Percentiles rank a stretch among this genome's conserved stretches.
phyloP scores from a whole-genome alignment of 92 coral and sea anemone species.

The Anthopleura xanthogrammica region DNA sequence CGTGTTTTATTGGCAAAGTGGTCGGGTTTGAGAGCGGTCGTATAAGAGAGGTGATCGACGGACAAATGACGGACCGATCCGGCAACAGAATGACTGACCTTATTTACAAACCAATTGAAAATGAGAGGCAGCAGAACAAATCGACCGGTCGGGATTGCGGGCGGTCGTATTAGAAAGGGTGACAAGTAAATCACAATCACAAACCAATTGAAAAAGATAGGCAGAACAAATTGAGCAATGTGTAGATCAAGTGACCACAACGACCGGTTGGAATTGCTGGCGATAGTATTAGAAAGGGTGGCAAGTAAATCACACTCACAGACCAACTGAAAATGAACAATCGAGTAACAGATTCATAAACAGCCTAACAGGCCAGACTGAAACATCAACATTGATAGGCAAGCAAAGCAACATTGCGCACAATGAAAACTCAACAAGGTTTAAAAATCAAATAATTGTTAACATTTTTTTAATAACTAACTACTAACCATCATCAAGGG shows the following conservation, averaged over 20 bases:
- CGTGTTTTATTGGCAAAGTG: background rate
- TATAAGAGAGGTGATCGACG: background rate
- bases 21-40: background rate
- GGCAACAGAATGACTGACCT: too few relatives aligned
- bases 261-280: background rate
- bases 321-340: background rate
- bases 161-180: background rate
- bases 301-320: background rate
- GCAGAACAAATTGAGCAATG: background rate
- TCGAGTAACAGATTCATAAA: too few relatives aligned
- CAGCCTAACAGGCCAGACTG: background rate
- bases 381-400: background rate
- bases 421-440: too few relatives aligned
- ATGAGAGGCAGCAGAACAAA: background rate
- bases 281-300: background rate
- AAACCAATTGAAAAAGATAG: background rate
- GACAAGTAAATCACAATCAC: background rate
- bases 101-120: background rate
- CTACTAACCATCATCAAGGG: background rate
- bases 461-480: too few relatives aligned
- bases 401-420: background rate
- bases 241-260: background rate
- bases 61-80: too few relatives aligned
- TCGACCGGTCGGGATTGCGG: background rate
- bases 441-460: background rate